Base-by-base conservation (phyloP, 2,113 vertebrate genomes). In the Channa argus region DNA sequence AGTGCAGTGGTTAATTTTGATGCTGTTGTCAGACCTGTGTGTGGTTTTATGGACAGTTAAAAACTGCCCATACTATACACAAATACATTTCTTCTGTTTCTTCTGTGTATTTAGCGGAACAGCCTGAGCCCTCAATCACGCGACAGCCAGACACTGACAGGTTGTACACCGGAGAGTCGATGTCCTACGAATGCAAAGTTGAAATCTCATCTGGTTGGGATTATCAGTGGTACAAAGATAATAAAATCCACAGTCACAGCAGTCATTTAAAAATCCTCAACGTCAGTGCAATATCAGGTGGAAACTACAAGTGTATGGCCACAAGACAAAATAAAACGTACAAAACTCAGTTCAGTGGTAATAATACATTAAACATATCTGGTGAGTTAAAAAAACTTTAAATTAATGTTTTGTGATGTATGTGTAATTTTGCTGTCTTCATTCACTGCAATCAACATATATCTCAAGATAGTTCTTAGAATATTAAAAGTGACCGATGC, bases 21-120 rank as follows among this genome's bases (percentile, higher is more conserved):
- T 84, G 1, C 80, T 94, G 56, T 52, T 88, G n/a, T 93, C 88
- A 24, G 88, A 81, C 58, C 91, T 90, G 93, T 83, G 85, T 5
- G 92, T 94, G 3, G 91, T 89, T 9, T 92, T 94, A 24, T 11
- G 3, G 62, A 51, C 24, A 38, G 13, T 56, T 7, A 8, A 53
- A 53, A 0, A 11, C 11, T 10, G 50, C 5, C 14, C 24, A 24
- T 24, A 24, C 24, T 24, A 24, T 24, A 24, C 24, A 24, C 24
- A 24, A 24, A 24, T 24, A 24, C 24, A 24, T 24, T 24, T 24
- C 1, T 24, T 45, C 10, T 15, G 5, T 59, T 52, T 14, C 41
- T 59, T 65, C 24, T 62, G 38, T 65, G 13, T 60, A 0, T 61
- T 63, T 33, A 88, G 86, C 7, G 0, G 64, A 60, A 44, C 63